A percentile compares a stretch with the other conserved stretches of the same genome.
These are phyloP conservation scores for Agrotis ipsilon DNA, from an alignment of 2,888 invertebrate genomes.

Conservation along the genomic window DNA sequence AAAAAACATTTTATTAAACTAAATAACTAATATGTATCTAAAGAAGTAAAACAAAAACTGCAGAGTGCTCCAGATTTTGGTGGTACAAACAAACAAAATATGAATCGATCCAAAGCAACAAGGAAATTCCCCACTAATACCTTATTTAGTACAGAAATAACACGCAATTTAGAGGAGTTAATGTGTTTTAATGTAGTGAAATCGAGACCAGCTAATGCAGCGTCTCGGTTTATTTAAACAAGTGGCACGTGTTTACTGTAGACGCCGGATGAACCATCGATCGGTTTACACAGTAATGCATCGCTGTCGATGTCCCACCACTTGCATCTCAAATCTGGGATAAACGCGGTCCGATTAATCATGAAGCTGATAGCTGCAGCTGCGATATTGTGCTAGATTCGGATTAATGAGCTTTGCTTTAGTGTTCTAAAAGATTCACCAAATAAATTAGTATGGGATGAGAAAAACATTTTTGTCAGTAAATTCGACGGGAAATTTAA, in stretches of 20 bases:
- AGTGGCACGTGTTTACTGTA: constrained; percentile 89
- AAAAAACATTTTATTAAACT: no score
- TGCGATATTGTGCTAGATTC: constrained; percentile 22
- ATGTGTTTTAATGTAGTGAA: constrained; percentile 90
- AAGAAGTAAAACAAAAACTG: neutral
- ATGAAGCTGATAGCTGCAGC: constrained; percentile 47
- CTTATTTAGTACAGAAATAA: constrained; percentile 84
- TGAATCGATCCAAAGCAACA: constrained; percentile 47
- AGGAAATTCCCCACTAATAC: constrained; percentile 67
- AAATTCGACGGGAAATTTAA: neutral
- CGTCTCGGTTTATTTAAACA: constrained; percentile 89
- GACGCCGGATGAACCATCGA: constrained; percentile 89
- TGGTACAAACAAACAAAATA: constrained; percentile 6
- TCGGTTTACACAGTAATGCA: constrained; percentile 89
- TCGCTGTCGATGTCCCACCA: constrained; percentile 83
- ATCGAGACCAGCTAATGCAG: constrained; percentile 90
- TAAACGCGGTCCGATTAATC: constrained; percentile 60
- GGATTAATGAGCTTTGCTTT: neutral
- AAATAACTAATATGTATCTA: no score
- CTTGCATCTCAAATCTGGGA: constrained; percentile 73
- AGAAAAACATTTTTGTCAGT: neutral
- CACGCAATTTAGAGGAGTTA: constrained; percentile 86
- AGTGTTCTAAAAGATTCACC: neutral
- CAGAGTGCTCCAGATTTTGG: neutral
- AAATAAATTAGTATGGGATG: neutral